Percentiles rank a stretch among this genome's conserved stretches.
Conservation (phyloP, 1,140 invertebrate species). For the Potamilus streckersoni region DNA sequence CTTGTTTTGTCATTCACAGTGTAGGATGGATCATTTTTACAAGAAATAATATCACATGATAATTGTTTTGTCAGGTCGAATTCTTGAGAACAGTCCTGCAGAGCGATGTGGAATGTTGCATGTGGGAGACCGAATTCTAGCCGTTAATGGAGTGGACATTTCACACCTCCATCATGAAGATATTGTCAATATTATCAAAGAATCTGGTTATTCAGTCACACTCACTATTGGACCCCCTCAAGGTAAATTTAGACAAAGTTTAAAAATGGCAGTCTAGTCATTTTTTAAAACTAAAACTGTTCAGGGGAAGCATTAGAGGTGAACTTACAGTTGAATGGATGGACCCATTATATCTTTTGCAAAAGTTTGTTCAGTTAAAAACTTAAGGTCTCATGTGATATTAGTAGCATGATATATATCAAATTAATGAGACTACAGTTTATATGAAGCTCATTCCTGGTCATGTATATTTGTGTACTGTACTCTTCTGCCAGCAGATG, state of each 20-base stretch:
- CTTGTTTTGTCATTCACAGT: neutral
- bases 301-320: no score
- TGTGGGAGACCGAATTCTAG: constrained; percentile 95
- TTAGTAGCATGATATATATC: no score
- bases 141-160: constrained; percentile 94
- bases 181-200: constrained; percentile 93
- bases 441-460: no score
- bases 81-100: constrained; percentile 95
- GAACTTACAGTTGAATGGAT: no score
- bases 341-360: no score
- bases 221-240: constrained; percentile 81
- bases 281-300: no score
- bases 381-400: no score
- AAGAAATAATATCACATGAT: constrained; percentile 4
- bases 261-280: no score
- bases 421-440: no score
- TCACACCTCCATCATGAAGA: constrained; percentile 94
- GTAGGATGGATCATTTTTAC: neutral
- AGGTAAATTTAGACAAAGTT: constrained; percentile 38
- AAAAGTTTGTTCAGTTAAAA: no score
- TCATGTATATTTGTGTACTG: no score
- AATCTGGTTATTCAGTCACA: constrained; percentile 90
- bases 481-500: no score
- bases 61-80: constrained; percentile 76
- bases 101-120: constrained; percentile 89